Base-by-base conservation (phyloP, 2,888 invertebrate species). In the Synanthedon tipuliformis region DNA sequence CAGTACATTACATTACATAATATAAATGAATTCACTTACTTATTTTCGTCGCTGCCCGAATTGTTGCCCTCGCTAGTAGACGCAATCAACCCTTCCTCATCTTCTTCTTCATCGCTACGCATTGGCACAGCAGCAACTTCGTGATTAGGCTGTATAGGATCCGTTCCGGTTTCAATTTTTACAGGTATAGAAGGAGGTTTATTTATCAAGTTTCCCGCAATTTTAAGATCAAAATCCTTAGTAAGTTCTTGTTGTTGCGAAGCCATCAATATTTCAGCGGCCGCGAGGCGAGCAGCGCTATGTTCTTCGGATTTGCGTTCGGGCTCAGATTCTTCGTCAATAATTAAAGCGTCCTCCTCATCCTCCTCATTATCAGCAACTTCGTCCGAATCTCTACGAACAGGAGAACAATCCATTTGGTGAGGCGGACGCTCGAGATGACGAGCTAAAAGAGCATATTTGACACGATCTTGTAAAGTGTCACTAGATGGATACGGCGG, bases 51-150 rank as follows among this genome's bases (percentile, higher is more conserved):
- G 58, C 94, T 93, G 57, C 94, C 95, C 12, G 94, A 94, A 64
- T 92, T 92, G 66, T 94, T 94, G 63, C 93, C 94, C 74, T 95
- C 95, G 62, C 94, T 94, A 12, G 94, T 93, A 5, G 94, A 93
- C 49, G 92, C 92, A 3, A 94, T 95, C 0, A 95, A 91, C 0
- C 94, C 88, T 13, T 94, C 95, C 70, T 95, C 95, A 61, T 93
- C 93, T 71, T 93, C 93, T 68, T 92, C 92, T 57, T 87, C 87
- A 57, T 87, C 87, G 53, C 86, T 86, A n/a, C 86, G 81, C 1
- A 83, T 78, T 11, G 84, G 84, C 2, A 84, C 82, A 0, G 97
- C 95, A 57, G 95, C 93, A 0, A 93, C 91, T 49, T 49, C 49
- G 12, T 16, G 18, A 16, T 49, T 49, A 5, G 16, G 23, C 18